phyloP scores from a whole-genome alignment of 2,113 vertebrate genomes.

The Ophthalmolycus amberensis region DNA sequence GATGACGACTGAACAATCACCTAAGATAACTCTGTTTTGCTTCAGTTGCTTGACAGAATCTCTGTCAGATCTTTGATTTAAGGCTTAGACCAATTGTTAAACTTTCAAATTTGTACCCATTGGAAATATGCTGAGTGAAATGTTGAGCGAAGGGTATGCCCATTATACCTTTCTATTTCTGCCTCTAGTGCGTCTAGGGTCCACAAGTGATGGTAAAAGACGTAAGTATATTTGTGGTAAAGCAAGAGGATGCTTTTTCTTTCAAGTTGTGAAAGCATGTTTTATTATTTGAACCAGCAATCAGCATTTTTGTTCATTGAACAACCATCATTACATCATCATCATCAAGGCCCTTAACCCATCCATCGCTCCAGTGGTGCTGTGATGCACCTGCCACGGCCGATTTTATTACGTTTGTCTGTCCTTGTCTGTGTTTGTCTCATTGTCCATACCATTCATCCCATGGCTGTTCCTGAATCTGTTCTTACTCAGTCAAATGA shows the following conservation, averaged over 20 bases:
- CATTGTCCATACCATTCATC: conserved; percentile 43
- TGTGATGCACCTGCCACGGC: conserved; percentile 45
- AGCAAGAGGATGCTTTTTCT: conserved; percentile 55
- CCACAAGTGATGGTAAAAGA: conserved; percentile 69
- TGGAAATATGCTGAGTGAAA: conserved; percentile 36
- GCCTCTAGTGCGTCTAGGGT: conserved; percentile 80
- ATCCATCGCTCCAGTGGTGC: conserved; percentile 45
- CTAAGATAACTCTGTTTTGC: not conserved
- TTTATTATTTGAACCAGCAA: conserved; percentile 59
- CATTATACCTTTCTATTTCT: conserved; percentile 71
- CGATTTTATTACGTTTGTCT: conserved; percentile 48
- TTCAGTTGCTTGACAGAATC: conserved; percentile 15
- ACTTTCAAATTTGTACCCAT: not conserved
- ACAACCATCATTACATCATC: conserved; percentile 63
- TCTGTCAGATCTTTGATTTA: conserved; percentile 24
- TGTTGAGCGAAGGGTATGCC: conserved; percentile 48
- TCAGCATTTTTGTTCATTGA: conserved; percentile 55
- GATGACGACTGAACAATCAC: not conserved
- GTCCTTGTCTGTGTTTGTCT: conserved; percentile 52
- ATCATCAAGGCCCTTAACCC: conserved; percentile 63
- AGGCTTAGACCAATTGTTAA: conserved; percentile 4
- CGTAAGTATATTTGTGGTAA: conserved; percentile 83
- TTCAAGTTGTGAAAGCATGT: conserved; percentile 68
- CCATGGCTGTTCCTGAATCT: conserved; percentile 49
- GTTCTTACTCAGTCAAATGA: conserved; percentile 29